These are phyloP conservation scores for Microtus ochrogaster DNA, from an alignment of 2,113 vertebrate species.

Conservation along the genomic window DNA sequence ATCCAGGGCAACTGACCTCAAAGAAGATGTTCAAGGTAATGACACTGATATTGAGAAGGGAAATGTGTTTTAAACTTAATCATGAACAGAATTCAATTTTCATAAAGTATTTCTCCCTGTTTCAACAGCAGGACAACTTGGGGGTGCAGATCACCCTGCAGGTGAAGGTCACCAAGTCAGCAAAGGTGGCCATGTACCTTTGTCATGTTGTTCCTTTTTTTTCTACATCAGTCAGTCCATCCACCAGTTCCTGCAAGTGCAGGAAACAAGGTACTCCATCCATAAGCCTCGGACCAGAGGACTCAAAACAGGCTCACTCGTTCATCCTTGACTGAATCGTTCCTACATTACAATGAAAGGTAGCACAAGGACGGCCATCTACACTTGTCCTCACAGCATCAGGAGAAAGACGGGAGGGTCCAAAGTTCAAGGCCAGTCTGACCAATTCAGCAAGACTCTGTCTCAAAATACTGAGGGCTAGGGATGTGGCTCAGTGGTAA, in stretches of 20 bases:
- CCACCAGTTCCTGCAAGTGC: not conserved
- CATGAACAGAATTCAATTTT: slow-evolving; percentile 57
- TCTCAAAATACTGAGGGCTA: not conserved
- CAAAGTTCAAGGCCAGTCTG: not conserved
- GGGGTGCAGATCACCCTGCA: not conserved
- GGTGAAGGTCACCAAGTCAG: slow-evolving; percentile 45
- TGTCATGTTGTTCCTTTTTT: not conserved
- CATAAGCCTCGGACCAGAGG: not conserved
- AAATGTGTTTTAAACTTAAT: slow-evolving; percentile 35
- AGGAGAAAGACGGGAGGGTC: not conserved
- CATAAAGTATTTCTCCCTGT: slow-evolving; percentile 35
- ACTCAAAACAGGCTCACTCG: not conserved
- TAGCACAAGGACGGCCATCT: too few relatives aligned
- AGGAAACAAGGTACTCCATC: not conserved
- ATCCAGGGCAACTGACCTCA: slow-evolving; percentile 37
- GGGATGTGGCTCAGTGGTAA: not conserved
- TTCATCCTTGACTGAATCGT: not conserved
- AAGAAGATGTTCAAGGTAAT: slow-evolving; percentile 65
- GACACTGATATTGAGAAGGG: slow-evolving; percentile 7
- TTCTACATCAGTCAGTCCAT: not conserved
- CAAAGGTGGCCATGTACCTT: not conserved
- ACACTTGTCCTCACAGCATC: not conserved
- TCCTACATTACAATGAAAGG: slow-evolving; percentile 14
- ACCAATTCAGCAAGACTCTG: not conserved
- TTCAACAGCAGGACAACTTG: not conserved